Percentiles rank a stretch among this genome's conserved stretches.
These are phyloP conservation scores for Syngnathus acus DNA, from an alignment of 2,797 vertebrate genomes.

Conservation along the genomic window DNA sequence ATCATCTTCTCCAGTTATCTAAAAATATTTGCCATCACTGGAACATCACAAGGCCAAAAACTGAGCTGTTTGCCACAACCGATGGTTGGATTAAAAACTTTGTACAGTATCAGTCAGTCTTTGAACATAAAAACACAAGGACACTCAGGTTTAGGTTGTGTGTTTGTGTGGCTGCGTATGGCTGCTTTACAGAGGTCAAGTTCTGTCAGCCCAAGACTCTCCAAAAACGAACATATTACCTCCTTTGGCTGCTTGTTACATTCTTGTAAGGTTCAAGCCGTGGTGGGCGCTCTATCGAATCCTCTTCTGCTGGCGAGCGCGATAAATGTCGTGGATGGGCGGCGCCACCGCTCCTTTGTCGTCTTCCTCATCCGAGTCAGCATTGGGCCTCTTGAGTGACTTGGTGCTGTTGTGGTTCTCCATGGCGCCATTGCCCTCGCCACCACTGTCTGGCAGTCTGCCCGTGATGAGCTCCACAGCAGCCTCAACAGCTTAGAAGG, in stretches of 20 bases:
- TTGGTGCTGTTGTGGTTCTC: conserved; percentile 86
- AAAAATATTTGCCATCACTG: conserved; percentile 60
- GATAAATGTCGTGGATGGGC: conserved; percentile 96
- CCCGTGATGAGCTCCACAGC: conserved; percentile 91
- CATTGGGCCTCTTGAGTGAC: conserved; percentile 90
- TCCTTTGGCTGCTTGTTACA: conserved; percentile 39
- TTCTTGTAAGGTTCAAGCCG: conserved; percentile 36
- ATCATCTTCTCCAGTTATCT: conserved; percentile 67
- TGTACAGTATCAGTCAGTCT: conserved; percentile 76
- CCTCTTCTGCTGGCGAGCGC: conserved; percentile 93
- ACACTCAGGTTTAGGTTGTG: conserved; percentile 35
- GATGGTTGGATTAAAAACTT: conserved; percentile 71
- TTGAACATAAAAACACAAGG: conserved; percentile 73
- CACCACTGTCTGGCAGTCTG: conserved; percentile 76
- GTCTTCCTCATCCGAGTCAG: conserved; percentile 95
- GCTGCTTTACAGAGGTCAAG: conserved; percentile 36
- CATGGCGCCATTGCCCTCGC: conserved; percentile 89
- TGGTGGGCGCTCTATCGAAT: conserved; percentile 77
- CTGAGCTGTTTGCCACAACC: conserved; percentile 57
- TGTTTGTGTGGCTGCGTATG: conserved; percentile 1
- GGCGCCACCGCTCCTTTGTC: conserved; percentile 94
- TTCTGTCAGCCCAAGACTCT: conserved; percentile 19
- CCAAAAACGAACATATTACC: conserved; percentile 31
- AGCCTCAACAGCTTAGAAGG: conserved; percentile 80
- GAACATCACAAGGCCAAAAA: conserved; percentile 66